A percentile compares a stretch with the other conserved stretches of the same genome.
Evolutionary conservation across 2,888 invertebrate species (phyloP).

Genomic region (Sinotaia quadrata): DNA sequence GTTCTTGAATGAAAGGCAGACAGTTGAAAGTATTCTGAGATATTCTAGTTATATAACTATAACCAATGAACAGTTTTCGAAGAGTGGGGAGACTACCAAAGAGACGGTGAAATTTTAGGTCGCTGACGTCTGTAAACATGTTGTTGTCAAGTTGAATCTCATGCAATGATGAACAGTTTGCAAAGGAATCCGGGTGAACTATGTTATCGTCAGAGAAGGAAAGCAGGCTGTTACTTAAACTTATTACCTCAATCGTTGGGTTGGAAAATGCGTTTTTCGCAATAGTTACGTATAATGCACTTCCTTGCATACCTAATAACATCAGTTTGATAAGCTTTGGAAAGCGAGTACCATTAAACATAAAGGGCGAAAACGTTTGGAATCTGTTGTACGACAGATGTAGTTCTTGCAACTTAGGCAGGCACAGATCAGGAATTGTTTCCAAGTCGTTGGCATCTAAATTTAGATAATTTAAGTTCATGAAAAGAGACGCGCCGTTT

Average conservation of each 20-base stretch:
- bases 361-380: no score
- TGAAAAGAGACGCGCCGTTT: no score
- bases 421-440: not conserved
- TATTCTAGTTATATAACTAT: not conserved
- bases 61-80: slow-evolving; percentile 10
- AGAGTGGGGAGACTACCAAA: slow-evolving; percentile 15
- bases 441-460: no score
- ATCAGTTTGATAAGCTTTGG: not conserved
- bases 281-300: no score
- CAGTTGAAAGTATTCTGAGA: not conserved
- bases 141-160: slow-evolving; percentile 20
- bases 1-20: not conserved
- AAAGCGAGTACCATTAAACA: slow-evolving; percentile 24
- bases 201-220: not conserved
- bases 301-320: no score
- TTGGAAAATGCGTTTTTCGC: no score
- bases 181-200: slow-evolving; percentile 11
- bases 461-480: no score
- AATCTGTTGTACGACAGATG: no score
- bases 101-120: not conserved
- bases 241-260: slow-evolving; percentile 13
- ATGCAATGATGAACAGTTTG: not conserved
- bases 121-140: not conserved
- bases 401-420: slow-evolving; percentile 13
- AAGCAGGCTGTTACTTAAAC: slow-evolving; percentile 19